Percentiles rank a stretch among this genome's conserved stretches.
Conservation (phyloP, 2,797 vertebrate species). For the Selene dorsalis region DNA sequence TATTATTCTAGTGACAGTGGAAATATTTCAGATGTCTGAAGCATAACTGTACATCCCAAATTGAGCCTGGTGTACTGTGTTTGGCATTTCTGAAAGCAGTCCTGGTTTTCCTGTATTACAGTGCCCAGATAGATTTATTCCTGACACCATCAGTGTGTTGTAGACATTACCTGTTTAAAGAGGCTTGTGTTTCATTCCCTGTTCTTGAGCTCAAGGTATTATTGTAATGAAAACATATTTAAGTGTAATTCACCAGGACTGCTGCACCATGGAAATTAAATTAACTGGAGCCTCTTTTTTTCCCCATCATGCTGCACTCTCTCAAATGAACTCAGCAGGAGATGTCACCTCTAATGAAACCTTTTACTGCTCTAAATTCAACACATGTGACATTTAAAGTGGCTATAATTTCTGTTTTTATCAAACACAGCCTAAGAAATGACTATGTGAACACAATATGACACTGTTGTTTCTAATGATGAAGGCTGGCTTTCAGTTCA, state of each 20-base stretch:
- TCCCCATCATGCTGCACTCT: neutral
- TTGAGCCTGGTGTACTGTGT: too few relatives aligned
- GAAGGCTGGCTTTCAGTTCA: neutral
- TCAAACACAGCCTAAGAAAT: neutral
- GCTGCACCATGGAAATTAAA: neutral
- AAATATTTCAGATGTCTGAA: too few relatives aligned
- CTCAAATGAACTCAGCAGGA: constrained; percentile 10
- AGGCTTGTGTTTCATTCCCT: constrained; percentile 5
- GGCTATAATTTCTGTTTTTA: neutral
- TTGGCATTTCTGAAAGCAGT: neutral
- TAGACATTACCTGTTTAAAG: constrained; percentile 3
- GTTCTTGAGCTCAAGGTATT: constrained; percentile 16
- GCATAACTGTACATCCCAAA: neutral
- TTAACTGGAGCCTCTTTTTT: neutral
- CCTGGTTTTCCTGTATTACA: constrained; percentile 1
- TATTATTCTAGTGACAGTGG: too few relatives aligned
- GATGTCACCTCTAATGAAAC: neutral
- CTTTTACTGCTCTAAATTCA: constrained; percentile 2
- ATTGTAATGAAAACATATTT: constrained; percentile 11
- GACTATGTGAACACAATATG: neutral
- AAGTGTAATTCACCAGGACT: constrained; percentile 10
- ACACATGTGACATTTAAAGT: constrained; percentile 20
- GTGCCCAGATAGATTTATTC: neutral
- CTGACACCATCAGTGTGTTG: constrained; percentile 1
- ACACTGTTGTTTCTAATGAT: neutral